Evolutionary conservation across 2,113 vertebrate species (phyloP), one percentile per base, ranked within the genome.

Genomic region (Oreochromis aureus): DNA sequence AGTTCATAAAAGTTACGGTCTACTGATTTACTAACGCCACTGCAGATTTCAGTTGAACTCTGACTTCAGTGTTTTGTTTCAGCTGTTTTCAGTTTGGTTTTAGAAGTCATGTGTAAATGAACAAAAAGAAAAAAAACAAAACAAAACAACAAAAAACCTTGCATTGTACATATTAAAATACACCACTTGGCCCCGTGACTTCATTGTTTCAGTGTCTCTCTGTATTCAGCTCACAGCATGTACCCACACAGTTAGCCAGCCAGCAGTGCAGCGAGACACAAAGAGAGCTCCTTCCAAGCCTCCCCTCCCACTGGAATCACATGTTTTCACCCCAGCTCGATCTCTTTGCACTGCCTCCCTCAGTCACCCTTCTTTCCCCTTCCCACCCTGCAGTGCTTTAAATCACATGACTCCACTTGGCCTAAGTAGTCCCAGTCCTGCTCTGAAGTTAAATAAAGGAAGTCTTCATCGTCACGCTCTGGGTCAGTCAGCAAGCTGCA

Each of bases 301-400:
- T 82, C 87, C 73, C 85, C 61, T 84, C 92, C 86, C 81, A 88
- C 92, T 87, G 32, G 13, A 78, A 63, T 95, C 95, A 93, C 95
- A 91, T 93, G 93, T 79, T 80, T 61, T 39, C 41, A 39, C 41
- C 55, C 56, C 5, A 0, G 32, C 24, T 59, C 2, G 0, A 46
- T 24, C 32, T 32, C 12, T 39, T 27, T 56, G 10, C 18, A 48
- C 27, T 0, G 6, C 41, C 13, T 78, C 61, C 19, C 30, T 41
- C 24, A 48, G 7, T 66, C 83, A 34, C 30, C 79, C 69, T 39
- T 41, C 69, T 58, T 41, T 66, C 55, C 24, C 53, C 73, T 51
- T 59, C 59, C 66, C 80, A 81, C 66, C 41, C 83, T 88, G 59
- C 90, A 78, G 83, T 46, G 36, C 55, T 86, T 85, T 84, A 82